Percentiles rank a stretch among this genome's conserved stretches.
phyloP scores from a whole-genome alignment of 2,113 vertebrate genomes.

The Ranitomeya variabilis region DNA sequence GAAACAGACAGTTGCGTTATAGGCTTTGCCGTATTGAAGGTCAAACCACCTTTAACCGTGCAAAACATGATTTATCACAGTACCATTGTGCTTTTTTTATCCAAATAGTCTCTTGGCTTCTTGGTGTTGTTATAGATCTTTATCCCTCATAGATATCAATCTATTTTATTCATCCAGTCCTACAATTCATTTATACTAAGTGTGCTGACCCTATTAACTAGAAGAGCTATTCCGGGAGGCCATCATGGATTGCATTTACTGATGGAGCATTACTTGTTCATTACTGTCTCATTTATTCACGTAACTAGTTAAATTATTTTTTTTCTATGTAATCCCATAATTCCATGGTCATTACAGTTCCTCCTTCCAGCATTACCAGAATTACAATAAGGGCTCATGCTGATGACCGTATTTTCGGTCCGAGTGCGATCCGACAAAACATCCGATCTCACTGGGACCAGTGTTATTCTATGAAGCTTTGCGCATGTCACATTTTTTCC shows the following conservation, averaged over 20 bases:
- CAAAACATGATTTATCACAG: slow-evolving; percentile 27
- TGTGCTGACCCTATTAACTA: background rate
- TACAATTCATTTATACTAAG: background rate
- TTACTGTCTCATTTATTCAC: background rate
- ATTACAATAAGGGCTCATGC: too few species aligned
- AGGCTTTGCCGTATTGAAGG: slow-evolving; percentile 48
- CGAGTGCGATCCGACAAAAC: too few species aligned
- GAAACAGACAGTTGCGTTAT: slow-evolving; percentile 31
- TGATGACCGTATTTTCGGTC: too few species aligned
- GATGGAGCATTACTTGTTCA: background rate
- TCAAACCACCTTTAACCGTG: slow-evolving; percentile 40
- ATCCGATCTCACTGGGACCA: too few species aligned
- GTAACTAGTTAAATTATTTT: background rate
- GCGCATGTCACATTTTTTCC: too few species aligned
- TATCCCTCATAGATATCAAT: slow-evolving; percentile 7
- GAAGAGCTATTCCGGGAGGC: background rate
- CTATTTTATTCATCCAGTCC: background rate
- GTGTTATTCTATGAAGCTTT: too few species aligned
- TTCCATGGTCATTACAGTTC: background rate
- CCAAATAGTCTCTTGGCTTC: background rate
- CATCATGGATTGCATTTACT: background rate
- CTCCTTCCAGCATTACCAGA: background rate
- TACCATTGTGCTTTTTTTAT: background rate
- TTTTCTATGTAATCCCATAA: background rate
- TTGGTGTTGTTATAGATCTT: background rate